Conservation (phyloP, 1,140 invertebrate species). For the Drosophila equinoxialis region DNA sequence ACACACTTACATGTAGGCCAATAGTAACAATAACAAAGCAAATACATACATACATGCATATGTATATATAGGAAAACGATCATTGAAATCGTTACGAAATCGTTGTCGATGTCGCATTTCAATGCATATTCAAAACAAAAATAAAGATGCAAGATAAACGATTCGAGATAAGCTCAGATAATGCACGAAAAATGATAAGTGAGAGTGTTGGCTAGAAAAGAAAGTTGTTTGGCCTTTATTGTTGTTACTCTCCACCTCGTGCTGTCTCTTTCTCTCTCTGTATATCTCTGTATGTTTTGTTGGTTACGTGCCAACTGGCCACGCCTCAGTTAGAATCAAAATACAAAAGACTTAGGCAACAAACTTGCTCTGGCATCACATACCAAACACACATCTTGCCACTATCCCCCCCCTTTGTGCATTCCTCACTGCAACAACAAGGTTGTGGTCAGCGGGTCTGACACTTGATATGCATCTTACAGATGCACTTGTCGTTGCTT, state of each 20-base stretch:
- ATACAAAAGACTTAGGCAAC: slow-evolving; percentile 73
- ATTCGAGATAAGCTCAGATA: slow-evolving; percentile 39
- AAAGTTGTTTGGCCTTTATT: slow-evolving; percentile 54
- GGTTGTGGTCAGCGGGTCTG: slow-evolving; percentile 55
- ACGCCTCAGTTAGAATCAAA: slow-evolving; percentile 55
- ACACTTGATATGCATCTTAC: slow-evolving; percentile 58
- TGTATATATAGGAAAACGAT: slow-evolving; percentile 37
- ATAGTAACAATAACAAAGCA: not conserved
- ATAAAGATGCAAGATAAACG: slow-evolving; percentile 66
- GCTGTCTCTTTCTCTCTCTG: too few relatives aligned
- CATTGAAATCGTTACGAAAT: slow-evolving; percentile 59
- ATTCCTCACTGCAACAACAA: slow-evolving; percentile 48
- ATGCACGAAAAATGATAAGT: slow-evolving; percentile 27
- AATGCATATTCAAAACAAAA: slow-evolving; percentile 42
- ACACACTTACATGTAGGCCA: not conserved
- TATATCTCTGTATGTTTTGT: not conserved
- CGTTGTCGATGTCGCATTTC: slow-evolving; percentile 48
- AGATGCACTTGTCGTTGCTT: slow-evolving; percentile 36
- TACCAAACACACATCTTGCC: too few relatives aligned
- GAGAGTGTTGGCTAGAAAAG: slow-evolving; percentile 71
- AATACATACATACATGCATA: not conserved
- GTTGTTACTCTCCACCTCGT: too few relatives aligned
- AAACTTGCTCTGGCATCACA: slow-evolving; percentile 46
- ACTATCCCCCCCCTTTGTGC: slow-evolving; percentile 11
- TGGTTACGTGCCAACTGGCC: slow-evolving; percentile 34